phyloP scores from a whole-genome alignment of 2,797 vertebrate species.

The Eulemur coronatus region DNA sequence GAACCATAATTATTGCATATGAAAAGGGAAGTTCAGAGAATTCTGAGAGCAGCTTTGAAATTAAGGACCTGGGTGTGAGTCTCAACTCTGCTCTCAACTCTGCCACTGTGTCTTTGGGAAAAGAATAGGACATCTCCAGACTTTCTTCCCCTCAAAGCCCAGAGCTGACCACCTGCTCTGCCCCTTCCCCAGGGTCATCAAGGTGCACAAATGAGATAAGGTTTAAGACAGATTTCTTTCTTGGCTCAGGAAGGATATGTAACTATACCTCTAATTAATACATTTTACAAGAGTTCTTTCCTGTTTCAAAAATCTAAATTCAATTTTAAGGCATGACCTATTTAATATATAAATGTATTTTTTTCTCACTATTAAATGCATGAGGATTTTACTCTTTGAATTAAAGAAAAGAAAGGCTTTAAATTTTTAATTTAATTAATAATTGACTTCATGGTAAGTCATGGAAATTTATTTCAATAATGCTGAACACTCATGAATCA shows the following conservation, averaged over 20 bases:
- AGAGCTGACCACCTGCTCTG: neutral
- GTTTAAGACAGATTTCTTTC: neutral
- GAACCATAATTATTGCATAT: neutral
- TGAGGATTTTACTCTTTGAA: constrained; percentile 42
- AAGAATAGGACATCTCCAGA: neutral
- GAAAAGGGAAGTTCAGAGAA: constrained; percentile 1
- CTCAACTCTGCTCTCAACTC: neutral
- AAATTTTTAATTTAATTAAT: constrained; percentile 61
- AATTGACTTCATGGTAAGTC: constrained; percentile 38
- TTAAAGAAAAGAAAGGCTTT: neutral
- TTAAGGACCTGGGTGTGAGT: neutral
- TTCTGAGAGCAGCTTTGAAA: neutral
- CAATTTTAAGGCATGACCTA: constrained; percentile 55
- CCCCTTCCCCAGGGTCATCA: neutral
- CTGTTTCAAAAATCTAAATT: constrained; percentile 60
- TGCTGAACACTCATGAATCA: constrained; percentile 3
- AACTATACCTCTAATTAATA: constrained; percentile 7
- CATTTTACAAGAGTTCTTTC: constrained; percentile 36
- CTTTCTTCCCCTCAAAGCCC: neutral
- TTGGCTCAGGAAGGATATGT: neutral
- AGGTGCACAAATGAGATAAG: neutral
- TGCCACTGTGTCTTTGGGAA: neutral
- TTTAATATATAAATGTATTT: constrained; percentile 41
- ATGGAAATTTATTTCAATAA: constrained; percentile 29
- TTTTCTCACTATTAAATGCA: constrained; percentile 48